Evolutionary conservation across 2,888 invertebrate species (phyloP), one percentile per base, ranked within the genome.

Genomic region (Hemithea aestivaria): DNA sequence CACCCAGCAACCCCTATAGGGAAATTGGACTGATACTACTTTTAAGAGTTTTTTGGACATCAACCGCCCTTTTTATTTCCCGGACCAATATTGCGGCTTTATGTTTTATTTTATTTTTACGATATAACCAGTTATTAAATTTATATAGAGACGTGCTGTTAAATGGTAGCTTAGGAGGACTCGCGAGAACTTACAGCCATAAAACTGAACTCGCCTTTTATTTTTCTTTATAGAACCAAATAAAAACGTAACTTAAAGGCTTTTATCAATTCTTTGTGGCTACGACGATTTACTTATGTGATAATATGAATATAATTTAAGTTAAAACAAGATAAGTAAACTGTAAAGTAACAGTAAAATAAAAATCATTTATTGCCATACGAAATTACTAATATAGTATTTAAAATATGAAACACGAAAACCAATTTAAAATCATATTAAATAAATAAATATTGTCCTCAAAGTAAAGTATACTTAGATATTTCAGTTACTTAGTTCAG

Each of bases 11-110:
- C 73, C 68, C 73, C 76, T 75, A 78, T 83, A 82, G 79, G 80
- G 78, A 84, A 84, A 84, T 84, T 84, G 84, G 81, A 82, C 79
- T 80, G 79, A 76, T 83, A 80, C 78, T 81, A 80, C 73, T 80
- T 84, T 81, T 81, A 76, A 83, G 72, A 73, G 74, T 71, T 78
- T 80, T 80, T 84, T 74, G 72, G 79, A 73, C 73, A 76, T 72
- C 75, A 77, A 78, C 73, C 62, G 69, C 65, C 49, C 66, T 69
- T 80, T 74, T 81, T 80, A 83, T 72, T 71, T 62, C 58, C 69
- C 55, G 63, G 35, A 65, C 69, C 81, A 76, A 76, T 81, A 80
- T 79, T 77, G 72, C 65, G 65, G 66, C 70, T 76, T 75, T 77
- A 76, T 71, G 62, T 58, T 49, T 68, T 37, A 41, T 41, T 73